phyloP scores from a whole-genome alignment of 1,140 invertebrate species.

The Rhopalosiphum maidis region DNA sequence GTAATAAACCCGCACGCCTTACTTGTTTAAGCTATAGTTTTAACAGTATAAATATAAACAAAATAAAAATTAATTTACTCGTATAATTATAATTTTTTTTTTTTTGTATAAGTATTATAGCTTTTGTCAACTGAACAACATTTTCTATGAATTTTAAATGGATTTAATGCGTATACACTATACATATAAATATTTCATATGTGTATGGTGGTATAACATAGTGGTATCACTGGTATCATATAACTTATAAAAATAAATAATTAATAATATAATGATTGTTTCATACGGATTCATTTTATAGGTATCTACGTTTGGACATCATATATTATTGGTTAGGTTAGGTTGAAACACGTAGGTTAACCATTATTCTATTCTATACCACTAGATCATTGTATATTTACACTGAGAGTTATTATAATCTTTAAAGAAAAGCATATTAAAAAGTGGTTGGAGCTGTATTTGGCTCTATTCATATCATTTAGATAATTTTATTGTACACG shows the following conservation, averaged over 20 bases:
- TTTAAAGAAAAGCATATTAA: background rate
- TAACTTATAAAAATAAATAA: background rate
- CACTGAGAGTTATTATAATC: background rate
- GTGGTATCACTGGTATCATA: background rate
- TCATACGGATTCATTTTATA: background rate
- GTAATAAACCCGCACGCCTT: background rate
- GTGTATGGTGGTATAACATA: background rate
- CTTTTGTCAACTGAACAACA: background rate
- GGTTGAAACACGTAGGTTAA: background rate
- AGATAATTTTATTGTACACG: background rate
- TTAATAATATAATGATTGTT: background rate
- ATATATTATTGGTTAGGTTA: background rate
- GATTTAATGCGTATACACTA: background rate
- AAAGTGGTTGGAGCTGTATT: background rate
- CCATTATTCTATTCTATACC: no score
- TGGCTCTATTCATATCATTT: background rate
- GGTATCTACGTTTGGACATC: background rate
- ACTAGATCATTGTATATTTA: background rate
- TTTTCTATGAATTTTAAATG: background rate
- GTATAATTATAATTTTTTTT: slow-evolving; percentile 10
- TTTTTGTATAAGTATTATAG: background rate
- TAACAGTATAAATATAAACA: background rate
- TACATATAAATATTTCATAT: background rate
- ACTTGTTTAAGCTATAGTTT: background rate
- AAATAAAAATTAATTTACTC: background rate